phyloP scores from a whole-genome alignment of 2,888 invertebrate genomes.

The Drosophila austrosaltans region DNA sequence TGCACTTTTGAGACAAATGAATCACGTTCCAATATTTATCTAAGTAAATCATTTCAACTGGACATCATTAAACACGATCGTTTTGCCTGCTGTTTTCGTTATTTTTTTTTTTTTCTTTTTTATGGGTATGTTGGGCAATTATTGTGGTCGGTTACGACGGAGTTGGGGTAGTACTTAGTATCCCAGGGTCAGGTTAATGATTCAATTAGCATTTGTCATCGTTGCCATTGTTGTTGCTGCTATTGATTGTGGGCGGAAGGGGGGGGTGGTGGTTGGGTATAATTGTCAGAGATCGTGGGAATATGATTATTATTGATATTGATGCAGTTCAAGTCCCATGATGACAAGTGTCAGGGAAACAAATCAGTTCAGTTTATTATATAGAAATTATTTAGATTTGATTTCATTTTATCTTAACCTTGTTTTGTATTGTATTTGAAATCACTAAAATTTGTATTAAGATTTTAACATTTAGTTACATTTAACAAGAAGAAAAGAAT shows the following conservation, averaged over 20 bases:
- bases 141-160: slow-evolving; percentile 31
- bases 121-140: slow-evolving; percentile 68
- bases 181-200: slow-evolving; percentile 72
- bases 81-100: neutral
- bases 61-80: slow-evolving; percentile 23
- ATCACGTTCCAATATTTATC: slow-evolving; percentile 23
- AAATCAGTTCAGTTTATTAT: neutral
- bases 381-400: neutral
- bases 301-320: slow-evolving; percentile 63
- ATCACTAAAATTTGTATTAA: too few species aligned
- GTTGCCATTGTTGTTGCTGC: slow-evolving; percentile 32
- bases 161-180: slow-evolving; percentile 6
- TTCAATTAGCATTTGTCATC: slow-evolving; percentile 76
- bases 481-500: too few species aligned
- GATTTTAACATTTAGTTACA: neutral
- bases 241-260: neutral
- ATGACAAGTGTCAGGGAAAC: neutral
- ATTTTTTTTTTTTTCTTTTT: slow-evolving; percentile 12
- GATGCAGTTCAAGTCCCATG: slow-evolving; percentile 9
- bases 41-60: slow-evolving; percentile 20
- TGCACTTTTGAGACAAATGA: neutral
- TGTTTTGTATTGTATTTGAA: neutral
- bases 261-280: slow-evolving; percentile 24
- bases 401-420: neutral
- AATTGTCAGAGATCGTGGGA: slow-evolving; percentile 74